Evolutionary conservation across 2,888 invertebrate species (phyloP).

Genomic region (Amblyteles armatorius): DNA sequence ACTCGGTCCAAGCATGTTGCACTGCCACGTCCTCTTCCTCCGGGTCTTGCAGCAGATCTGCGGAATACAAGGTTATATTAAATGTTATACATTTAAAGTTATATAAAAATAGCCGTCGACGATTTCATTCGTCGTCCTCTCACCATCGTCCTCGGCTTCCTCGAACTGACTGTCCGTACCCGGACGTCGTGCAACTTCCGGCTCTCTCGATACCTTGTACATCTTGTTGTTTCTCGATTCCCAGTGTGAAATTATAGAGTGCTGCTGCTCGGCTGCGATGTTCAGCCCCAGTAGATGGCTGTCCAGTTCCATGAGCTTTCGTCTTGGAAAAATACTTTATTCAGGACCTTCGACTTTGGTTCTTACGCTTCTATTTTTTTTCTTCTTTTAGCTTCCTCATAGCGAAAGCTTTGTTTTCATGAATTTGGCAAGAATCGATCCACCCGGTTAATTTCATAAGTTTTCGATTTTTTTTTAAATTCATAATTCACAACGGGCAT

Average conservation of each 20-base stretch:
- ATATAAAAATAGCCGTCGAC: not conserved
- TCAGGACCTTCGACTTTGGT: not conserved
- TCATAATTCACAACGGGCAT: too few species aligned
- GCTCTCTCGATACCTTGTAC: conserved; percentile 87
- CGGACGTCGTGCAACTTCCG: conserved; percentile 78
- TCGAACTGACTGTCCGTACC: conserved; percentile 74
- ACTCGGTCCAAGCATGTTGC: conserved; percentile 93
- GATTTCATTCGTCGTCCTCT: conserved; percentile 34
- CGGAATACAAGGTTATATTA: not conserved
- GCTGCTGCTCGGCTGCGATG: conserved; percentile 95
- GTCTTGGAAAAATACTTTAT: conserved; percentile 80
- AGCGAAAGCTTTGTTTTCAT: not conserved
- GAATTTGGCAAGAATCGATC: not conserved
- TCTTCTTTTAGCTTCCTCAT: not conserved
- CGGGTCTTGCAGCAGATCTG: conserved; percentile 79
- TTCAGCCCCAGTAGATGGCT: conserved; percentile 94
- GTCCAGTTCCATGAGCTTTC: conserved; percentile 95
- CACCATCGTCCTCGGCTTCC: conserved; percentile 76
- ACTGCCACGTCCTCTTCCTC: conserved; percentile 89
- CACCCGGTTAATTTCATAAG: too few species aligned
- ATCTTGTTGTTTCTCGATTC: conserved; percentile 92
- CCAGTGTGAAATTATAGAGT: conserved; percentile 95
- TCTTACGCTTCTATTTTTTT: not conserved
- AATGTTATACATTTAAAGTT: conserved; percentile 32
- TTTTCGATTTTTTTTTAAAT: too few species aligned